phyloP scores from a whole-genome alignment of 2,797 vertebrate genomes.

The Gymnothorax javanicus region DNA sequence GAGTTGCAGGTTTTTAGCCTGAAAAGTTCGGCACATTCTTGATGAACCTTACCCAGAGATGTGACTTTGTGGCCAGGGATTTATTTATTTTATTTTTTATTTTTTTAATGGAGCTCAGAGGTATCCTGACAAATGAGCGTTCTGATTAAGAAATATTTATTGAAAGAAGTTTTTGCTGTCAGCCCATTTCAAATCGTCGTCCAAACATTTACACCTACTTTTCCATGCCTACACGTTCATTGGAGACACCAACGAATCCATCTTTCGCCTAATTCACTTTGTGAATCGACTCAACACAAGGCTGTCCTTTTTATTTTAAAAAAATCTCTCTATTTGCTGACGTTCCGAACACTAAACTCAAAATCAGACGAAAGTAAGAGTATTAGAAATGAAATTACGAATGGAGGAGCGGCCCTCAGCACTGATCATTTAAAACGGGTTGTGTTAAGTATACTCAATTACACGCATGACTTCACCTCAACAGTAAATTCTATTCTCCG shows the following conservation, averaged over 20 bases:
- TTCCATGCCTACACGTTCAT: not conserved
- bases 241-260: not conserved
- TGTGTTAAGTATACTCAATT: conserved; percentile 87
- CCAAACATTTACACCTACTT: not conserved
- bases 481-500: conserved; percentile 78
- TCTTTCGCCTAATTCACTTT: not conserved
- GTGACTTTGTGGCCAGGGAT: not conserved
- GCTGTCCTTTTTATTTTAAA: not conserved
- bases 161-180: not conserved
- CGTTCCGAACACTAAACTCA: not conserved
- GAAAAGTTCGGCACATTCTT: conserved; percentile 7
- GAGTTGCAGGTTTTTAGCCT: not conserved
- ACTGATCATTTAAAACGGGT: conserved; percentile 81
- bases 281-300: not conserved
- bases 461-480: conserved; percentile 80
- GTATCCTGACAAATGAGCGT: not conserved
- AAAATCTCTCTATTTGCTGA: not conserved
- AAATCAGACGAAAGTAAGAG: conserved; percentile 23
- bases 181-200: not conserved
- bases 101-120: not conserved
- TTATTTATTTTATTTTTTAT: too few relatives aligned
- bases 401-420: conserved; percentile 75
- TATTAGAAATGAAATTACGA: conserved; percentile 71
- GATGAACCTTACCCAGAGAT: not conserved
- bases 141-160: conserved; percentile 28